phyloP scores from a whole-genome alignment of 2,888 invertebrate genomes.

The Sarcophaga carnaria region DNA sequence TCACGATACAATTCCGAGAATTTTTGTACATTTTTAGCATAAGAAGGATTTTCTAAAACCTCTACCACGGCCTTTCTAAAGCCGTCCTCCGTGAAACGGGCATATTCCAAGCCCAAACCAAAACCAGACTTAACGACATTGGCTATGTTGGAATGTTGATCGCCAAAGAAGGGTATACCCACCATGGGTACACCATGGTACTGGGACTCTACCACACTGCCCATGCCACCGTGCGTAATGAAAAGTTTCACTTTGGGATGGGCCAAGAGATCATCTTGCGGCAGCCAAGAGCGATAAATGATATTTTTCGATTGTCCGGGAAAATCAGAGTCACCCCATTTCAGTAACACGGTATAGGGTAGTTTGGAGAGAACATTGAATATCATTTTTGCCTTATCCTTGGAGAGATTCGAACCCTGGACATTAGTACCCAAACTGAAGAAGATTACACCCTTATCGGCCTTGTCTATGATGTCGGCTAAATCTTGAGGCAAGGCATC shows the following conservation, averaged over 20 bases:
- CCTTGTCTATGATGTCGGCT: conserved; percentile 72
- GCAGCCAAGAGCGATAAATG: conserved; percentile 79
- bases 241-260: conserved; percentile 86
- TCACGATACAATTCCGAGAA: conserved; percentile 82
- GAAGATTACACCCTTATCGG: conserved; percentile 71
- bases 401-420: conserved; percentile 70
- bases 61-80: conserved; percentile 72
- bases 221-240: conserved; percentile 83
- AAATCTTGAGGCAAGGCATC: conserved; percentile 74
- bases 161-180: conserved; percentile 89
- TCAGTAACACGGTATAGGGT: conserved; percentile 85
- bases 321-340: conserved; percentile 84
- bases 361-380: conserved; percentile 84
- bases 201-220: conserved; percentile 90
- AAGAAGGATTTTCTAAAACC: conserved; percentile 73
- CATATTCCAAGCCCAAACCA: conserved; percentile 71
- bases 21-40: conserved; percentile 77
- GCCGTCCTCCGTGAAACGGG: conserved; percentile 67
- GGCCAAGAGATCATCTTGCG: conserved; percentile 89
- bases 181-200: conserved; percentile 90
- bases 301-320: conserved; percentile 78
- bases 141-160: conserved; percentile 89
- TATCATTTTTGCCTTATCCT: conserved; percentile 81
- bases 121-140: conserved; percentile 86
- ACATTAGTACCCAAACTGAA: conserved; percentile 81